phyloP scores from a whole-genome alignment of 2,888 invertebrate species.

The Lepeophtheirus nordmannii region DNA sequence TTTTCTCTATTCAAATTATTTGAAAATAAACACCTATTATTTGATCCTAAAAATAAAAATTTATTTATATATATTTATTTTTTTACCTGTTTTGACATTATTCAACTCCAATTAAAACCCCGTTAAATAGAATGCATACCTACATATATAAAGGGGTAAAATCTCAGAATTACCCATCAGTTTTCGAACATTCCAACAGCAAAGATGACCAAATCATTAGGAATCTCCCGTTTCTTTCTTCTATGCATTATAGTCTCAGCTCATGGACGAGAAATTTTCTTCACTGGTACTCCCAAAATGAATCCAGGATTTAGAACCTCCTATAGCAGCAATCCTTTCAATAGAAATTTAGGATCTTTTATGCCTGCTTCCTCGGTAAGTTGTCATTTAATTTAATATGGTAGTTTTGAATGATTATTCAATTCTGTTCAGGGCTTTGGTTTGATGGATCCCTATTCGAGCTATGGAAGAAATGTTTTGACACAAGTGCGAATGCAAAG shows the following conservation, averaged over 20 bases:
- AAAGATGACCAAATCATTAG: too few species aligned
- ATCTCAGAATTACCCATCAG: too few species aligned
- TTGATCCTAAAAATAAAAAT: too few species aligned
- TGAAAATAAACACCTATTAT: too few species aligned
- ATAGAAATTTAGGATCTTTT: neutral
- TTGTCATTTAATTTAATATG: neutral
- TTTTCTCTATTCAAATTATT: too few species aligned
- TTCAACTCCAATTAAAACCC: too few species aligned
- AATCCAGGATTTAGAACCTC: neutral
- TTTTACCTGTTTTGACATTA: too few species aligned
- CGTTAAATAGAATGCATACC: too few species aligned
- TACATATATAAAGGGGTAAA: too few species aligned
- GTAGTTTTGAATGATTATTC: neutral
- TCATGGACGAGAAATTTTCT: neutral
- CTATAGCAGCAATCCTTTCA: neutral
- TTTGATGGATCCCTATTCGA: neutral
- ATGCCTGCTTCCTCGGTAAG: neutral
- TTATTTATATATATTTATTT: too few species aligned
- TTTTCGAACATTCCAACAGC: too few species aligned
- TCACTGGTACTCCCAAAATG: neutral
- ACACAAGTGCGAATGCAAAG: slow-evolving; percentile 10
- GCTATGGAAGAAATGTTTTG: neutral
- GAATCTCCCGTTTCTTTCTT: neutral
- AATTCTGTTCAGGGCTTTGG: neutral
- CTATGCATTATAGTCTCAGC: neutral